Evolutionary conservation across 2,797 vertebrate species (phyloP).

Genomic region (Esox lucius): DNA sequence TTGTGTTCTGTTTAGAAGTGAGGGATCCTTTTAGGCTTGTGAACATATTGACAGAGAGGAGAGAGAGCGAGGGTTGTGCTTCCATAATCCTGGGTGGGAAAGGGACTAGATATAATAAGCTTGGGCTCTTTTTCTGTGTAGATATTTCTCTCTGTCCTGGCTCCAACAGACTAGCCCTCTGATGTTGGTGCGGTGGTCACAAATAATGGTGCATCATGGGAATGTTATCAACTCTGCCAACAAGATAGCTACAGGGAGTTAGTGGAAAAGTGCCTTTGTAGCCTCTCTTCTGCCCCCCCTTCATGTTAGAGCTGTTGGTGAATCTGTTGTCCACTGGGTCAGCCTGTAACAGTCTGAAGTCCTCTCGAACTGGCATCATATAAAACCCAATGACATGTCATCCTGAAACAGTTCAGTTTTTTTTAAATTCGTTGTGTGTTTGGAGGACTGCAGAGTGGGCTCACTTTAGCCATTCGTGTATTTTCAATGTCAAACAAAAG

Average conservation of each 20-base stretch:
- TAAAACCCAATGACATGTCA: constrained; percentile 71
- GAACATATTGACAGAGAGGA: constrained; percentile 57
- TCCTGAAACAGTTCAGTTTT: constrained; percentile 71
- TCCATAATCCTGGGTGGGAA: constrained; percentile 78
- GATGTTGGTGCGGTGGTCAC: constrained; percentile 83
- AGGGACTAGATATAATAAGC: constrained; percentile 83
- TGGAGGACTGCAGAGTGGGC: constrained; percentile 61
- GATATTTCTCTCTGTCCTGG: constrained; percentile 29
- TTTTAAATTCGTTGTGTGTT: constrained; percentile 51
- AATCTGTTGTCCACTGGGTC: constrained; percentile 81
- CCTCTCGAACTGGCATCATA: constrained; percentile 75
- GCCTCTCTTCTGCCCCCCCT: constrained; percentile 60
- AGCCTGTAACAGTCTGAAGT: constrained; percentile 73
- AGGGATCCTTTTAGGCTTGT: constrained; percentile 74
- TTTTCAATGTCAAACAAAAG: constrained; percentile 75
- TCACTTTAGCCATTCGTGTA: constrained; percentile 66
- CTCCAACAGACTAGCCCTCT: constrained; percentile 70
- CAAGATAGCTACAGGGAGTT: constrained; percentile 81
- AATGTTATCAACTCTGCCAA: constrained; percentile 87
- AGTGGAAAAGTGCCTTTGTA: constrained; percentile 80
- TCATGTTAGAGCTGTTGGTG: constrained; percentile 64
- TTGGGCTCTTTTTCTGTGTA: constrained; percentile 46
- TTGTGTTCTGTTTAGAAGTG: constrained; percentile 56
- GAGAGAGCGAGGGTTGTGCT: constrained; percentile 70
- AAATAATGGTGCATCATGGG: constrained; percentile 90